Evolutionary conservation across 1,140 invertebrate species (phyloP).

Genomic region (Chelonus insularis): DNA sequence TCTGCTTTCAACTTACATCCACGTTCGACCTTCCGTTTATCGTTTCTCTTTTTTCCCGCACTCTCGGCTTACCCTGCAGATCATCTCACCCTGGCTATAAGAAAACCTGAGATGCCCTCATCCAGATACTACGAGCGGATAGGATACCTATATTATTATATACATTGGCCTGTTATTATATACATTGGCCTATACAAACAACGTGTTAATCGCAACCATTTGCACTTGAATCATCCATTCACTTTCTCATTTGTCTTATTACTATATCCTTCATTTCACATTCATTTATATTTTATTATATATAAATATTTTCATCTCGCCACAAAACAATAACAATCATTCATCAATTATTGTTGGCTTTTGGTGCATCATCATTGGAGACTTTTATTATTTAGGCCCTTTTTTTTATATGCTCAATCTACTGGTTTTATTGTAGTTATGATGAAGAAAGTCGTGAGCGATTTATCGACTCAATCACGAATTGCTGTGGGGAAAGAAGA

Average conservation of each 20-base stretch:
- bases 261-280: not conserved
- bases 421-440: no score
- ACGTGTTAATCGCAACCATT: conserved; percentile 58
- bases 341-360: not conserved
- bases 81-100: conserved; percentile 19
- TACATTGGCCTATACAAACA: conserved; percentile 61
- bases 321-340: no score
- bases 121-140: conserved; percentile 50
- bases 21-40: not conserved
- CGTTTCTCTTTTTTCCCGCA: not conserved
- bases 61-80: not conserved
- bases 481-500: conserved; percentile 29
- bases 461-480: conserved; percentile 6
- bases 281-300: not conserved
- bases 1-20: not conserved
- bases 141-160: conserved; percentile 51
- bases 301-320: not conserved
- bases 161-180: conserved; percentile 52
- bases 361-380: no score
- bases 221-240: conserved; percentile 22
- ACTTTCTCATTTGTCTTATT: conserved; percentile 5
- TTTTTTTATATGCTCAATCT: not conserved
- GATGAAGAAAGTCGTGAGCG: conserved; percentile 12
- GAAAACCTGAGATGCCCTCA: conserved; percentile 56
- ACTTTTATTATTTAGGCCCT: not conserved